These are phyloP conservation scores for Lemur catta DNA, from an alignment of 2,797 vertebrate species.

Conservation along the genomic window DNA sequence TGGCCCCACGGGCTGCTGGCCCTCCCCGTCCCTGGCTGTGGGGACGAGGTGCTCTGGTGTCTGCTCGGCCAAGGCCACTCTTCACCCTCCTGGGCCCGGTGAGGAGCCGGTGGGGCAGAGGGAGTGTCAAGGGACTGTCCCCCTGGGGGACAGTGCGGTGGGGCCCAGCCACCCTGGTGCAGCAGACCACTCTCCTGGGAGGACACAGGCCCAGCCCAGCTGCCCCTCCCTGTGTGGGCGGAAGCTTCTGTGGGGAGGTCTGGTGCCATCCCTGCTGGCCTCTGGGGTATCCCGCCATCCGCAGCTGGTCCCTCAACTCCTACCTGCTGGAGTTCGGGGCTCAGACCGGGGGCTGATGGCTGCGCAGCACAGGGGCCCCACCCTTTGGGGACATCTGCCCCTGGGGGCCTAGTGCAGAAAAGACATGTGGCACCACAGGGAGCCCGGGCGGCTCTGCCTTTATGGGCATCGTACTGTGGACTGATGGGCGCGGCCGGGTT, in stretches of 20 bases:
- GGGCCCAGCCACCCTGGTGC: not conserved
- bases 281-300: not conserved
- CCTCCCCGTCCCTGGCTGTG: not conserved
- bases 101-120: not conserved
- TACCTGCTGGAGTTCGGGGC: not conserved
- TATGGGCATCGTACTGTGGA: accelerated
- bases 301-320: not conserved
- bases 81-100: not conserved
- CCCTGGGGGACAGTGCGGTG: not conserved
- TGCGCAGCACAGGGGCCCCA: not conserved
- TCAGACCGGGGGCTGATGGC: not conserved
- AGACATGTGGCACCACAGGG: accelerated
- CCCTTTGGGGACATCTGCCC: accelerated
- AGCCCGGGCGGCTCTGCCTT: accelerated
- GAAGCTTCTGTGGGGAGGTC: not conserved
- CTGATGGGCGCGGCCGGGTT: no score
- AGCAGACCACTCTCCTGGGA: not conserved
- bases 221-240: accelerated
- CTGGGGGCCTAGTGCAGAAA: no score
- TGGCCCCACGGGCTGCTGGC: accelerated
- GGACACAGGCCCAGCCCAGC: not conserved
- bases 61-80: not conserved
- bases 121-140: not conserved
- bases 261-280: not conserved
- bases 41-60: no score